Conservation (phyloP, 2,797 vertebrate species). For the Lagocephalus sceleratus region DNA sequence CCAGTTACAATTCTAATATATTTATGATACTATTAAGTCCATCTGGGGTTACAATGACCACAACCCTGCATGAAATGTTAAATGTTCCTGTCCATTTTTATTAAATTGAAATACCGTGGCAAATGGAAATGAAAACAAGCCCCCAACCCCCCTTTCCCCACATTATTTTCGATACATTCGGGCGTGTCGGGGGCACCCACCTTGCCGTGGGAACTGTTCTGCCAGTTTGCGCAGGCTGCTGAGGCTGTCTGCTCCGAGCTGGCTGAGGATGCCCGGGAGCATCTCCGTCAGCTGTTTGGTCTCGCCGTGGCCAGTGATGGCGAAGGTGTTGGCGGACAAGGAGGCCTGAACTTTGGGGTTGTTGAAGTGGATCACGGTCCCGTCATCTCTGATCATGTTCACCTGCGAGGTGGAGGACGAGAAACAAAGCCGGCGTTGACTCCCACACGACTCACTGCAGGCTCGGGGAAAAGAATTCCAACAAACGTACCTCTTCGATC, state of each 20-base stretch:
- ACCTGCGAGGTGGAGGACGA: constrained; percentile 74
- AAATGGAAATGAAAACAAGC: too few species aligned
- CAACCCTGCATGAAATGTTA: too few species aligned
- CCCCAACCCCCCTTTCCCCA: too few species aligned
- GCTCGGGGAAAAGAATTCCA: neutral
- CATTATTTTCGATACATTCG: too few species aligned
- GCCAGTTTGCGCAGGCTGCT: constrained; percentile 95
- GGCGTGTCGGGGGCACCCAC: constrained; percentile 56
- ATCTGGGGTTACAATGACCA: too few species aligned
- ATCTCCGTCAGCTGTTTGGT: constrained; percentile 97
- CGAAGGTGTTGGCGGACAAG: constrained; percentile 94
- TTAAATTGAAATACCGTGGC: too few species aligned
- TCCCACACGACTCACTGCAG: neutral
- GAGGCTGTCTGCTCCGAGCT: constrained; percentile 96
- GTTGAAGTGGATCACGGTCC: constrained; percentile 97
- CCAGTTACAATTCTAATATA: too few species aligned
- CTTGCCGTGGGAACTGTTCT: constrained; percentile 94
- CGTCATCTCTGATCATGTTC: constrained; percentile 97
- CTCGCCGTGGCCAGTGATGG: constrained; percentile 94
- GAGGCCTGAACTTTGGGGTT: constrained; percentile 98
- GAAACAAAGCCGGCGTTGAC: neutral
- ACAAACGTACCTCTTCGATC: constrained; percentile 88
- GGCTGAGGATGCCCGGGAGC: constrained; percentile 95
- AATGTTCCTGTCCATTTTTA: too few species aligned
- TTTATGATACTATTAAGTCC: too few species aligned